These are phyloP conservation scores for Heteronetta atricapilla DNA, from an alignment of 2,113 vertebrate species.

Conservation along the genomic window DNA sequence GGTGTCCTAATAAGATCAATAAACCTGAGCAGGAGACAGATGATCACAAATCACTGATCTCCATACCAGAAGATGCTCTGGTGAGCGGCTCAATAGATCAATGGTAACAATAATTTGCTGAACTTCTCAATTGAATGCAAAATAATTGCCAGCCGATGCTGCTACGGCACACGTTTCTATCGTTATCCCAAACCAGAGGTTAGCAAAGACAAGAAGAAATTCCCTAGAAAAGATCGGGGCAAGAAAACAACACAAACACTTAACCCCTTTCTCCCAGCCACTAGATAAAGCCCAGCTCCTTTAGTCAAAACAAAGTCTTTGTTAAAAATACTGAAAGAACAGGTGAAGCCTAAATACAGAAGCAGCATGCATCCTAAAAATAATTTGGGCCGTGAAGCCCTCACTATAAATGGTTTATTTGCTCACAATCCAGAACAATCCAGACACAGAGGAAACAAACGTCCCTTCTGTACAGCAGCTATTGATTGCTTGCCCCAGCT, in stretches of 20 bases:
- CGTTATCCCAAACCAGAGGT: not conserved
- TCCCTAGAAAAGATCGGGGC: not conserved
- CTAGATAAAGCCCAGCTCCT: not conserved
- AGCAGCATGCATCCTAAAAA: not conserved
- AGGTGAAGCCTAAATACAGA: conserved; percentile 47
- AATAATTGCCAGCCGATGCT: fast-evolving
- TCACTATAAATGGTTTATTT: conserved; percentile 1
- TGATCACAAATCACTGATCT: not conserved
- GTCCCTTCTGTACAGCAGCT: not conserved
- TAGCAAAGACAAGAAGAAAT: not conserved
- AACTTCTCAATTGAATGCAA: not conserved
- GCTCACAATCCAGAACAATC: not conserved
- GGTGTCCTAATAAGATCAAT: not conserved
- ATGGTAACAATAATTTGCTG: not conserved
- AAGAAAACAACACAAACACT: not conserved
- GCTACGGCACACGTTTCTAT: not conserved
- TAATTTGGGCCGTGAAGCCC: not conserved
- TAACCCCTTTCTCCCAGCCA: not conserved
- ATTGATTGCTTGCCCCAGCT: fast-evolving
- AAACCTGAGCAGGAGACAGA: not conserved
- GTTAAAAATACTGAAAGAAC: conserved; percentile 24
- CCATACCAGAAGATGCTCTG: not conserved
- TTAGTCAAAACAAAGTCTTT: not conserved
- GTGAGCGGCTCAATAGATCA: not conserved
- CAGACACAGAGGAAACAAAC: not conserved